These are phyloP conservation scores for Heliconius congener DNA, from an alignment of 1,140 invertebrate species.

Conservation along the genomic window DNA sequence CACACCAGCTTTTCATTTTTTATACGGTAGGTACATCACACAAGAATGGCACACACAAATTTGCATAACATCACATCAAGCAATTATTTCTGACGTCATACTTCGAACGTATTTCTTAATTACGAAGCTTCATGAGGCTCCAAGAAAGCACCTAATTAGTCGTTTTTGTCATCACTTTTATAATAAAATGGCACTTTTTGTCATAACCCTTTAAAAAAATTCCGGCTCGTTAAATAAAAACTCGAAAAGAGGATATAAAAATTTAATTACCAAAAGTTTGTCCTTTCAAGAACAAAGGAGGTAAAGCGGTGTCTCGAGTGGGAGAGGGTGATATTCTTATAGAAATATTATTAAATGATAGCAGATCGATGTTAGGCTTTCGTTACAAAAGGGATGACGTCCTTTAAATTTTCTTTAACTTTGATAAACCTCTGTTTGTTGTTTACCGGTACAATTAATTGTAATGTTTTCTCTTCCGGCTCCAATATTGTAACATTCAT, in stretches of 20 bases:
- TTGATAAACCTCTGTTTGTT: slow-evolving; percentile 42
- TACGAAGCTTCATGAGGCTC: slow-evolving; percentile 30
- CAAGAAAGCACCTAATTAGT: slow-evolving; percentile 40
- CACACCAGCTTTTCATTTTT: not conserved
- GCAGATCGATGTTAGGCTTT: slow-evolving; percentile 60
- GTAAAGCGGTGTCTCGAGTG: slow-evolving; percentile 47
- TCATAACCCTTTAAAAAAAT: slow-evolving; percentile 56
- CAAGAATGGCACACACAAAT: slow-evolving; percentile 7
- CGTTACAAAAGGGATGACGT: slow-evolving; percentile 51
- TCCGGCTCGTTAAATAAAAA: slow-evolving; percentile 52
- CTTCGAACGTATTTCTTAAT: slow-evolving; percentile 31
- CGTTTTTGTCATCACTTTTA: slow-evolving; percentile 41
- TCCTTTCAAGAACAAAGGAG: slow-evolving; percentile 59
- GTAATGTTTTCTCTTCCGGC: slow-evolving; percentile 17
- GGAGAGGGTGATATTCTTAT: slow-evolving; percentile 60
- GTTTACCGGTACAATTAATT: slow-evolving; percentile 39
- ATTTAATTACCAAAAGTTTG: slow-evolving; percentile 73
- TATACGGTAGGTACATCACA: not conserved
- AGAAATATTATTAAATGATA: slow-evolving; percentile 69
- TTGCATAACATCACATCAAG: slow-evolving; percentile 18
- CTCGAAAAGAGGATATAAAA: slow-evolving; percentile 61
- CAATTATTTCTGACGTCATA: slow-evolving; percentile 26
- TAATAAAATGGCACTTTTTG: slow-evolving; percentile 43
- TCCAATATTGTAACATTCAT: not conserved
- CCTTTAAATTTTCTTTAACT: slow-evolving; percentile 57